Base-by-base conservation (phyloP, 2,797 vertebrate species). In the Tenualosa thibaudeaui region DNA sequence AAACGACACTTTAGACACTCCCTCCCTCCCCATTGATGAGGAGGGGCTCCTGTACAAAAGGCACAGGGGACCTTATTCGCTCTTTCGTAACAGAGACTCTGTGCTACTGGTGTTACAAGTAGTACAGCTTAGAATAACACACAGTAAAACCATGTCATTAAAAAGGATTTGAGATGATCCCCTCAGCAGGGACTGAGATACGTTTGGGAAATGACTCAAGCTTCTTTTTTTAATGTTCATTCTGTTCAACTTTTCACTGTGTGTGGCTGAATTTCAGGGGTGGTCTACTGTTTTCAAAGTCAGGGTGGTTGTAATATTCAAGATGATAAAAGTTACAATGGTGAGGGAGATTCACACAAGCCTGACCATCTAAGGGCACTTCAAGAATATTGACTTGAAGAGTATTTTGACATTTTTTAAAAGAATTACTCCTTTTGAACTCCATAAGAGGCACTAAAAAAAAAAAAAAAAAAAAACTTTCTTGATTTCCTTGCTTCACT, bases 81-180 rank as follows among this genome's bases (percentile, higher is more conserved):
- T 22, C 5, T 43, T 5, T 7, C 19, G 15, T 7, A 8, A 46
- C 40, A 78, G 40, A 46, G 40, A 22, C 37, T 78, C 71, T 40
- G 46, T 46, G 40, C 71, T 46, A 46, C 71, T 78, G 71, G 71
- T 46, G 71, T 78, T 78, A 22, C 71, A 78, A 78, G 71, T 43
- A 40, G 37, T 1, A 24, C 19, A 46, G 71, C 71, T 78, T 46
- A 78, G 37, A 78, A 46, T 19, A 78, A 78, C 71, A 78, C 19
- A 46, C 71, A 78, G 71, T 78, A 46, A 46, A 78, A 19, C 37
- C 40, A 2, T 9, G 86, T 86, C 83, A 84, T 91, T 88, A 84
- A 90, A 75, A 89, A 58, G 81, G 82, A 37, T 86, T 65, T 83
- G 65, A 31, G 10, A 46, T 87, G 87, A 87, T 85, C 86, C 46